Evolutionary conservation across 2,113 vertebrate species (phyloP).

Genomic region (Suricata suricatta): DNA sequence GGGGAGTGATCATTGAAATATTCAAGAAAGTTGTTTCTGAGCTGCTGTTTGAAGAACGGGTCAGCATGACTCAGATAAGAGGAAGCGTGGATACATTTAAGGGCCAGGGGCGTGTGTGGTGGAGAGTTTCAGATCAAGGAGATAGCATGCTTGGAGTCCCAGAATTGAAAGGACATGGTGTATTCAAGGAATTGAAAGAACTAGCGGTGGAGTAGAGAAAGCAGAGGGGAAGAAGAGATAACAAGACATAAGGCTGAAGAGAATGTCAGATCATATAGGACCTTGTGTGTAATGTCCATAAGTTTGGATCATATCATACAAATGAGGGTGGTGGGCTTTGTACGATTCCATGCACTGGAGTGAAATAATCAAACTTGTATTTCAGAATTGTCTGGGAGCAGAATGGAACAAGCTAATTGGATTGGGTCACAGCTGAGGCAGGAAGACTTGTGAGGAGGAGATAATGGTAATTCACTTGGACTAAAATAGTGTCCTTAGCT

Average conservation of each 20-base stretch:
- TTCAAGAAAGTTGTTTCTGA: background rate
- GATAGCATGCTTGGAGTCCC: background rate
- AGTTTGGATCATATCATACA: background rate
- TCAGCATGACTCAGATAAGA: background rate
- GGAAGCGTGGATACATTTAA: background rate
- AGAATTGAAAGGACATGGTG: background rate
- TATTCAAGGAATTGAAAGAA: background rate
- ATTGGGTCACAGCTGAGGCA: background rate
- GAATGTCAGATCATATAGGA: background rate
- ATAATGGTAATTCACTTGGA: background rate
- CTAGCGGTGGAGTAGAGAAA: background rate
- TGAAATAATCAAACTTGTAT: background rate
- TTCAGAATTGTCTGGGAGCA: background rate
- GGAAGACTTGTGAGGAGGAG: accelerated
- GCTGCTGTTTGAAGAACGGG: background rate
- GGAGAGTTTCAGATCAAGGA: background rate
- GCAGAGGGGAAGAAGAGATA: background rate
- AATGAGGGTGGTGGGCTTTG: background rate
- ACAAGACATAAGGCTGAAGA: background rate
- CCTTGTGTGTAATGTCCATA: accelerated
- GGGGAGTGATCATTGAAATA: background rate
- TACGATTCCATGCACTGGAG: background rate
- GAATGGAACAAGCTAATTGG: background rate
- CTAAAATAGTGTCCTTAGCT: background rate
- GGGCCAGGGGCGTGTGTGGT: background rate